These are phyloP conservation scores for Tyrannus savana DNA, from an alignment of 2,113 vertebrate species.

Conservation along the genomic window DNA sequence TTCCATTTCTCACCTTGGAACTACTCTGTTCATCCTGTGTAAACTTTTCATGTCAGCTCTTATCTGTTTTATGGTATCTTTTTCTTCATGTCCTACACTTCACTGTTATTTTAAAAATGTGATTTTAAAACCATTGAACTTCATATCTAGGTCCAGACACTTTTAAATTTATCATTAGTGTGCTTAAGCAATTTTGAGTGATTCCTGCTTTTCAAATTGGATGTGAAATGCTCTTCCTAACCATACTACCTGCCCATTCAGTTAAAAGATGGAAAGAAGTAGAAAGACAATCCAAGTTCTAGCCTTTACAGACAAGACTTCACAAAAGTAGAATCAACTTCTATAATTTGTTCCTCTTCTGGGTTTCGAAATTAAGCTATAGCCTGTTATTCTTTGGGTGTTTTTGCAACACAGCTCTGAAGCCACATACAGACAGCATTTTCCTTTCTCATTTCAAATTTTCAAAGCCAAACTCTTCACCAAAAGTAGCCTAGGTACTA, in stretches of 20 bases:
- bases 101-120: neutral
- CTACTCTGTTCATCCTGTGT: neutral
- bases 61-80: neutral
- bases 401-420: neutral
- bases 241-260: neutral
- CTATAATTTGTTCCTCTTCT: neutral
- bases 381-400: fast-evolving
- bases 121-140: neutral
- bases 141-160: neutral
- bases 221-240: neutral
- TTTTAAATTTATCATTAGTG: neutral
- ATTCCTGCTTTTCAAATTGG: neutral
- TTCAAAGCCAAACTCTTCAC: neutral
- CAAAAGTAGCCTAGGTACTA: neutral
- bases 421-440: neutral
- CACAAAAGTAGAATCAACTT: neutral
- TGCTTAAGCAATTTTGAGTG: neutral
- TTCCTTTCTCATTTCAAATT: neutral
- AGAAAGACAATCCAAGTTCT: neutral
- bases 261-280: neutral
- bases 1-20: neutral
- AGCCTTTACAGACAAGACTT: neutral
- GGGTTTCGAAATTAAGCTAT: neutral
- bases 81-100: neutral
- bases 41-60: neutral